These are phyloP conservation scores for Stenichneumon culpator DNA, from an alignment of 2,888 invertebrate genomes.

Conservation along the genomic window DNA sequence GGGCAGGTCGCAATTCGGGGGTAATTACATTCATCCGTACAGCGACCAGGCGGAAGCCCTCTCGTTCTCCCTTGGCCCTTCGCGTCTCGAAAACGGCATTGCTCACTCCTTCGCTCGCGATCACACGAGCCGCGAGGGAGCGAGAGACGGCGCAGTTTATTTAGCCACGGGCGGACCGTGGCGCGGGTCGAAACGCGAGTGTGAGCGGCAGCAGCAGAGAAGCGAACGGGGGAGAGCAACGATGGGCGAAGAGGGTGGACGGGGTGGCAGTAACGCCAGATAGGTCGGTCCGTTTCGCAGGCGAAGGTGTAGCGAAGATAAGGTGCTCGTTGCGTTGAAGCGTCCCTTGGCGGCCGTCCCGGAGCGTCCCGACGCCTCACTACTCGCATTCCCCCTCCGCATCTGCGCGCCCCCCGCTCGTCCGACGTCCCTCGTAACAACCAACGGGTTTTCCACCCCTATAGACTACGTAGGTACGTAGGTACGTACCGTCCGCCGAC, in stretches of 20 bases:
- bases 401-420: constrained; percentile 38
- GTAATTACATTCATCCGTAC: constrained; percentile 73
- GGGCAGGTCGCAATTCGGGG: constrained; percentile 58
- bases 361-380: constrained; percentile 76
- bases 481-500: constrained; percentile 27
- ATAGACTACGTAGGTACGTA: constrained; percentile 43
- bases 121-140: constrained; percentile 23
- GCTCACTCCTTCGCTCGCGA: constrained; percentile 42
- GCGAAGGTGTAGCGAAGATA: constrained; percentile 82
- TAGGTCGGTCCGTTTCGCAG: constrained; percentile 77
- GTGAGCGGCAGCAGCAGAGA: constrained; percentile 29
- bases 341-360: constrained; percentile 82
- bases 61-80: constrained; percentile 34
- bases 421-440: constrained; percentile 69
- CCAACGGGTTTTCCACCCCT: constrained; percentile 65
- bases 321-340: constrained; percentile 83
- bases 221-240: constrained; percentile 14
- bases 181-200: constrained; percentile 30
- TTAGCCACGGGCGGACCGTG: constrained; percentile 64
- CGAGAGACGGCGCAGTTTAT: constrained; percentile 72
- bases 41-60: constrained; percentile 41
- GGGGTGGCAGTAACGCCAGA: constrained; percentile 75
- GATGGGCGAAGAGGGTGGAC: constrained; percentile 16
- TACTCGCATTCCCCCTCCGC: constrained; percentile 53
- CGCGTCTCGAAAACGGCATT: constrained; percentile 50